Evolutionary conservation across 2,113 vertebrate species (phyloP), one percentile per base, ranked within the genome.

Genomic region (Pardalotus punctatus): DNA sequence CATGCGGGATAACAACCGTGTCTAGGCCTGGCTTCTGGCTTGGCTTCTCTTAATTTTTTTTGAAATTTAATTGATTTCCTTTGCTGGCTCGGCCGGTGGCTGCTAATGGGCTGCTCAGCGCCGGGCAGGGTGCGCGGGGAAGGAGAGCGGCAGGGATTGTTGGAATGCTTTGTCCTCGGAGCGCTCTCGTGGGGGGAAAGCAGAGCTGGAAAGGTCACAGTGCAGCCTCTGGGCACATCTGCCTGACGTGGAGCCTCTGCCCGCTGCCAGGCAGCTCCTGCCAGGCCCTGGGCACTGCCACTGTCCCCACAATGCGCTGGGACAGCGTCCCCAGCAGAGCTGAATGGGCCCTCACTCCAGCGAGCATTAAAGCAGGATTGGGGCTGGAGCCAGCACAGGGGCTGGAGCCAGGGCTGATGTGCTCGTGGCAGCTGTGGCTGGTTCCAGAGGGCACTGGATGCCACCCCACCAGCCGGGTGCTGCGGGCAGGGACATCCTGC

Each of bases 161-260:
- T 64, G 3, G 7, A 81, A 43, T 4, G 1, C 7, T 12, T 70
- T 50, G 81, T 91, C 70, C 92, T 67, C 42, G 0, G n/a, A 53
- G 27, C 11, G 50, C 51, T 78, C 25, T 45, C 6, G 0, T 6
- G n/a, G 33, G 73, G 48, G 48, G 71, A 61, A 8, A 19, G 83
- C 78, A 29, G 76, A 76, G 53, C 56, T 62, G 12, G 7, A 60
- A 82, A 94, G 83, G 70, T 93, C 85, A 89, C 57, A 24, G 70
- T 8, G 9, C 67, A 61, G 64, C 40, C 80, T 38, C 54, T 31
- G 90, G 48, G 11, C 72, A 69, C 84, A 56, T 81, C 78, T 74
- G 81, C 40, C 60, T 14, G 40, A 48, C 5, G 23, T 51, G 70
- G 45, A 78, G n/a, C 77, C 64, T 69, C n/a, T 62, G 86, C 64